Conservation (phyloP, 2,797 vertebrate species). For the Hydrolagus colliei region DNA sequence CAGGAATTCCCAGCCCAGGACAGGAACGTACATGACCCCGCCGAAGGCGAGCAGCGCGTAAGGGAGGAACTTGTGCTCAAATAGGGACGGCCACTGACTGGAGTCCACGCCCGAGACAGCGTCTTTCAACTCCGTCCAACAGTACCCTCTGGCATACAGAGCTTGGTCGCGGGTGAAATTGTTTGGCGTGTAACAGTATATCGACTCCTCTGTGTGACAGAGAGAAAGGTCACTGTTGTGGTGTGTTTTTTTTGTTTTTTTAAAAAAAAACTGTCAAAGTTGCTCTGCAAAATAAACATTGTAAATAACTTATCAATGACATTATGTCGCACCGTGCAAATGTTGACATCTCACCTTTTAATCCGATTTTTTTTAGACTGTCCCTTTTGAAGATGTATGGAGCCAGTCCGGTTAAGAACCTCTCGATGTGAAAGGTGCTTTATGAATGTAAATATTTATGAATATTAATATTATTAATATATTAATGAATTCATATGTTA, state of each 20-base stretch:
- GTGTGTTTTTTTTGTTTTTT: constrained; percentile 39
- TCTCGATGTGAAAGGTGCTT: no score
- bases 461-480: no score
- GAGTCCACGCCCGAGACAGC: constrained; percentile 79
- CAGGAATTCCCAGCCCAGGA: constrained; percentile 92
- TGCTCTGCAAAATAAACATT: constrained; percentile 61
- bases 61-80: constrained; percentile 96
- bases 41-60: constrained; percentile 94
- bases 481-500: no score
- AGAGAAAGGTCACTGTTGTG: constrained; percentile 64
- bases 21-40: constrained; percentile 96
- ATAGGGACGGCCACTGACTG: constrained; percentile 83
- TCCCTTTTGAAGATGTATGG: not conserved
- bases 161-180: constrained; percentile 99
- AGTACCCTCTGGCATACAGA: constrained; percentile 95
- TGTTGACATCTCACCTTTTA: constrained; percentile 19
- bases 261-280: constrained; percentile 52
- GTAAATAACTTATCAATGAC: constrained; percentile 46
- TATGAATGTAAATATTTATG: no score
- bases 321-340: constrained; percentile 40
- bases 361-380: not conserved
- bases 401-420: no score
- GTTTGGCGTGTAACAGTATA: constrained; percentile 98
- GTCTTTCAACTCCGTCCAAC: constrained; percentile 97
- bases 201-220: constrained; percentile 89